Evolutionary conservation across 2,797 vertebrate species (phyloP), one percentile per base, ranked within the genome.

Genomic region (Heteromormyrus szaboi): DNA sequence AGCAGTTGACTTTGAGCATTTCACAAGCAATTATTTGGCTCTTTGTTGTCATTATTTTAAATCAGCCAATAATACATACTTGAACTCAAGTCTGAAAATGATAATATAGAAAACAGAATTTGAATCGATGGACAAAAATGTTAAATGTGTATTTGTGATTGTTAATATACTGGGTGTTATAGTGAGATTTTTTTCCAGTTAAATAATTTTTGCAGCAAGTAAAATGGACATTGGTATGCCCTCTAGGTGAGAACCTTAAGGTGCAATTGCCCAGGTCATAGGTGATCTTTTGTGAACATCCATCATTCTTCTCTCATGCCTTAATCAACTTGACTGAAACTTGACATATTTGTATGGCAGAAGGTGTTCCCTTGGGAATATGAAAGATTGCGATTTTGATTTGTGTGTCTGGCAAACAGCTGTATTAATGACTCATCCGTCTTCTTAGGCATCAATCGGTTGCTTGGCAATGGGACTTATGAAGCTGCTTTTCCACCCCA

Each of bases 401-500:
- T 44, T 79, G 86, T 44, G 86, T 46, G 62, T 44, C 46, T 50
- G 59, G 46, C 62, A 88, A 41, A 3, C 54, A 62, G 25, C 12
- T 85, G 14, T 33, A 48, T 37, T 89, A 51, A 84, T 85, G 44
- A 68, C 48, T 29, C 54, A 65, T 56, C 19, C 5, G 6, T 85
- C 25, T 53, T 33, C 88, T 79, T 85, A 99, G 99, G 99, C 92
- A 98, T 99, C 91, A 98, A 97, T 91, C 97, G 98, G 62, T 94
- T 99, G 89, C 94, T 99, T 92, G 97, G 95, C 92, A 99, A 99
- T 92, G 96, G 95, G 90, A 98, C 99, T 0, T 99, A 99, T 17
- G 98, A 99, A 92, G 98, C 99, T 90, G 98, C 99, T 0, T 99
- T 99, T 93, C 99, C 98, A 87, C 99, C 98, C 22, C 99, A 99